Conservation (phyloP, 2,888 invertebrate genomes). For the Hypomecis atomaria region DNA sequence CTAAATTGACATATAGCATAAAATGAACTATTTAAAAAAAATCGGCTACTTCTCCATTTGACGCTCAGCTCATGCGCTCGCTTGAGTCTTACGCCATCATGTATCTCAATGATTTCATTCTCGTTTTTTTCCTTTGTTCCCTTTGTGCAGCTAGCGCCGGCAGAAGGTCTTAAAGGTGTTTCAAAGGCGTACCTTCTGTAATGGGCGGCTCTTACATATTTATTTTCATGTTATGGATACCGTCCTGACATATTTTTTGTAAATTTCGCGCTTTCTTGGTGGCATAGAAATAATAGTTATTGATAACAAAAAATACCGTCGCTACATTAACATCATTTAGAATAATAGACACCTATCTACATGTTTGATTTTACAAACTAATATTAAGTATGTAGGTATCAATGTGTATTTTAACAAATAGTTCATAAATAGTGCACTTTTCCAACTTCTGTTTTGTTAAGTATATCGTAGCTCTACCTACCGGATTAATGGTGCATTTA, state of each 20-base stretch:
- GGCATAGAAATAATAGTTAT: constrained; percentile 46
- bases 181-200: constrained; percentile 75
- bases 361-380: no score
- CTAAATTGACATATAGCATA: no score
- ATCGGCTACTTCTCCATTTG: no score
- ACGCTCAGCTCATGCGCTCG: constrained; percentile 27
- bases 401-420: no score
- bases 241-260: constrained; percentile 74
- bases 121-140: constrained; percentile 77
- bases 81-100: constrained; percentile 46
- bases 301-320: background rate
- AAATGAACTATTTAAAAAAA: no score
- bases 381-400: no score
- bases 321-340: background rate
- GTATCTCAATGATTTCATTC: constrained; percentile 64
- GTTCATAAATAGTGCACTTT: no score
- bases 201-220: constrained; percentile 80
- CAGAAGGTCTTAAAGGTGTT: constrained; percentile 76
- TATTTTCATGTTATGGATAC: constrained; percentile 82
- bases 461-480: no score
- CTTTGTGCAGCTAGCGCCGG: constrained; percentile 83
- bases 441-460: no score
- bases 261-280: constrained; percentile 80
- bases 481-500: no score
- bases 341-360: no score